phyloP scores from a whole-genome alignment of 2,113 vertebrate genomes.

The Myotis yumanensis region DNA sequence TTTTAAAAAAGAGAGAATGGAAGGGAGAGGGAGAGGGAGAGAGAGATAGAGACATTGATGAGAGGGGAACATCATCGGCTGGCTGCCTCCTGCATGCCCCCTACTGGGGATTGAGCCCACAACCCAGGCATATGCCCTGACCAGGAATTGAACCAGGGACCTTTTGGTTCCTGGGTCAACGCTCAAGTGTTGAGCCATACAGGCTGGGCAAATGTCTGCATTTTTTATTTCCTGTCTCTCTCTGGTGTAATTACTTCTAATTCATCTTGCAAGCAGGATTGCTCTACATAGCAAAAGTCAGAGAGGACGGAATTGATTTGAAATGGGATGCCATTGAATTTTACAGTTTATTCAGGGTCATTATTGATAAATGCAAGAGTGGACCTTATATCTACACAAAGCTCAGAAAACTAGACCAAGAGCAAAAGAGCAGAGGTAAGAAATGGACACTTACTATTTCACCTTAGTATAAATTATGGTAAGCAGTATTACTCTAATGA shows the following conservation, averaged over 20 bases:
- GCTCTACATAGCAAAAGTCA: background rate
- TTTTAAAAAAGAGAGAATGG: too few species aligned
- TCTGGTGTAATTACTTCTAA: constrained; percentile 28
- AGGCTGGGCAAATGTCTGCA: too few species aligned
- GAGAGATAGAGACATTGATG: too few species aligned
- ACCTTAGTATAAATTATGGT: background rate
- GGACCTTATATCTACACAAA: background rate
- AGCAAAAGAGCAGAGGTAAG: background rate
- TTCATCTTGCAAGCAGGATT: constrained; percentile 44
- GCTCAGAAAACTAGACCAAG: constrained; percentile 21
- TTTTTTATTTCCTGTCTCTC: background rate
- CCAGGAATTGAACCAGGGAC: too few species aligned
- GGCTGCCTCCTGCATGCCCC: too few species aligned
- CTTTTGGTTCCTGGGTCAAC: too few species aligned
- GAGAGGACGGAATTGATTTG: constrained; percentile 11
- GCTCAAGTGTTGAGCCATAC: too few species aligned
- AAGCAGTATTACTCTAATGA: background rate
- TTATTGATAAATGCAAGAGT: background rate
- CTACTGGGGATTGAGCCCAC: too few species aligned
- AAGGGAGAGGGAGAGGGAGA: too few species aligned
- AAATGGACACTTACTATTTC: background rate
- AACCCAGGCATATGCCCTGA: too few species aligned
- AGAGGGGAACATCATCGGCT: too few species aligned
- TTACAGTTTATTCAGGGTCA: background rate
- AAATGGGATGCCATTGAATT: background rate